Conservation (phyloP, 2,888 invertebrate species). For the Allophyes oxyacanthae region DNA sequence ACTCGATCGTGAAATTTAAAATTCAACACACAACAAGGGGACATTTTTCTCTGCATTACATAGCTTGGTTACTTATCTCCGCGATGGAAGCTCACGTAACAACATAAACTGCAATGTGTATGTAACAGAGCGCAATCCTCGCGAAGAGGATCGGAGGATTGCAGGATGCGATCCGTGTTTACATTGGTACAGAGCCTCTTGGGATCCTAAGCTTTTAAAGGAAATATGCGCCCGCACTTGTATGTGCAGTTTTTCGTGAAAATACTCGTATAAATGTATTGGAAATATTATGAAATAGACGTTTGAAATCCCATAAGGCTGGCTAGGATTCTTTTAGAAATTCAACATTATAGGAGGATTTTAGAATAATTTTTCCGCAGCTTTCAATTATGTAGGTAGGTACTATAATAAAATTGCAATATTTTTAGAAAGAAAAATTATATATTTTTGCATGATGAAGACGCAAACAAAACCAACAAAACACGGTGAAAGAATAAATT, state of each 20-base stretch:
- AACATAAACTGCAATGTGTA: constrained; percentile 69
- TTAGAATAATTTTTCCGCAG: no score
- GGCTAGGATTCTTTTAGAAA: neutral
- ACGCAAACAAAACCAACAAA: no score
- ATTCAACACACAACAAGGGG: constrained; percentile 56
- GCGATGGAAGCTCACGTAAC: constrained; percentile 56
- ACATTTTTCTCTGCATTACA: constrained; percentile 58
- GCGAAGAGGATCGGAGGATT: constrained; percentile 54
- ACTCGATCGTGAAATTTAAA: constrained; percentile 45
- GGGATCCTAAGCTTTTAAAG: constrained; percentile 50
- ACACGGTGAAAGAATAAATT: no score
- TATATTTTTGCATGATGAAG: no score
- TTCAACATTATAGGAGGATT: no score
- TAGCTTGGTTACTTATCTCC: constrained; percentile 64
- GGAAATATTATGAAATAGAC: constrained; percentile 29
- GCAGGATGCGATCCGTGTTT: constrained; percentile 50
- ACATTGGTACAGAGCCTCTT: constrained; percentile 44
- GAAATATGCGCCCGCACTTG: constrained; percentile 41
- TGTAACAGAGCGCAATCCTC: constrained; percentile 55
- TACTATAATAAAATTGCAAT: no score
- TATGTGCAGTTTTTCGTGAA: constrained; percentile 24
- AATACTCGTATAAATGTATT: constrained; percentile 23
- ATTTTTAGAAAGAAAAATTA: no score
- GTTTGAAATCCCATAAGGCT: constrained; percentile 7
- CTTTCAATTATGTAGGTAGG: no score